Conservation (phyloP, 2,797 vertebrate species). For the Eulemur rubriventer region DNA sequence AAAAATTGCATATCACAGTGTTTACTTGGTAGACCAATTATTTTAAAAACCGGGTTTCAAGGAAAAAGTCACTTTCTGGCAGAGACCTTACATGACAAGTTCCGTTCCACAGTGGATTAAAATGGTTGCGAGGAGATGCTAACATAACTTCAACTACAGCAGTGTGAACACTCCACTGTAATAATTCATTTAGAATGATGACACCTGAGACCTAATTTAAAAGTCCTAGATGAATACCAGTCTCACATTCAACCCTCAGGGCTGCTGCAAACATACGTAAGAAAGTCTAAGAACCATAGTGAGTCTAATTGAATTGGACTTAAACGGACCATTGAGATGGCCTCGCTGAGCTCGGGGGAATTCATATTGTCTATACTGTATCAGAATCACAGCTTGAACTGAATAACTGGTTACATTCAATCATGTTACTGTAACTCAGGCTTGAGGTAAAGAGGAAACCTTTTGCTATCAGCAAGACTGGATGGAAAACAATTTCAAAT, state of each 20-base stretch:
- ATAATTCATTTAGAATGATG: conserved; percentile 91
- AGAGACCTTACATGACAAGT: conserved; percentile 83
- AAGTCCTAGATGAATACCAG: conserved; percentile 89
- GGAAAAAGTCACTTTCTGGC: conserved; percentile 80
- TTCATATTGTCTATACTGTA: conserved; percentile 90
- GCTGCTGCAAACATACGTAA: conserved; percentile 88
- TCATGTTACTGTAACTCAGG: conserved; percentile 90
- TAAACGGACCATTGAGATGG: conserved; percentile 90
- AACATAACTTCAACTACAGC: conserved; percentile 87
- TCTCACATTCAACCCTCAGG: conserved; percentile 89
- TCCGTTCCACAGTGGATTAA: conserved; percentile 81
- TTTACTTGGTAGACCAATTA: conserved; percentile 77
- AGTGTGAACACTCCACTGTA: conserved; percentile 87
- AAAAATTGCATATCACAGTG: conserved; percentile 58
- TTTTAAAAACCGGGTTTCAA: conserved; percentile 82
- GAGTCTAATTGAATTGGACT: conserved; percentile 91
- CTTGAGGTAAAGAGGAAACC: conserved; percentile 88
- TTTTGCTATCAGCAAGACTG: conserved; percentile 89
- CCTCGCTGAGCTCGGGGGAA: conserved; percentile 87
- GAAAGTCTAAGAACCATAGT: conserved; percentile 89
- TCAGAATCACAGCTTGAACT: conserved; percentile 91
- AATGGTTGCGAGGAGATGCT: conserved; percentile 86
- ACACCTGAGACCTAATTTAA: conserved; percentile 91
- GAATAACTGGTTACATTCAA: conserved; percentile 90
- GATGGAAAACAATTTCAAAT: conserved; percentile 91